Evolutionary conservation across 2,113 vertebrate species (phyloP).

Genomic region (Deroptyus accipitrinus): DNA sequence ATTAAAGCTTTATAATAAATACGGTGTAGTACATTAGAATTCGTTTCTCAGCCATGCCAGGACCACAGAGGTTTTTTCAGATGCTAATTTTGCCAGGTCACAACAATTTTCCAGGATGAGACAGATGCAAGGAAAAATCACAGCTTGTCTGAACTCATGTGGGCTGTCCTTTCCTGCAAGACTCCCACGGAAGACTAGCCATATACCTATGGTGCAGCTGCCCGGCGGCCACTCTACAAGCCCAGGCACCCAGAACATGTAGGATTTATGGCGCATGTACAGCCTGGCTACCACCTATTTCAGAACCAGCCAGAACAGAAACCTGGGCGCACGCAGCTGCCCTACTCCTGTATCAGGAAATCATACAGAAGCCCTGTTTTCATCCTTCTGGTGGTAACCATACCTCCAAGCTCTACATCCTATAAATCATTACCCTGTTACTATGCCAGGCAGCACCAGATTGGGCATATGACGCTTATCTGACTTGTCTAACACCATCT

Average conservation of each 20-base stretch:
- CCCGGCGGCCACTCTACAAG: not conserved
- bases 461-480: not conserved
- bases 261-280: fast-evolving
- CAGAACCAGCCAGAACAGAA: not conserved
- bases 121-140: not conserved
- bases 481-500: conserved; percentile 19
- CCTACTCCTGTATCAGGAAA: not conserved
- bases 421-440: not conserved
- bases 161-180: no score
- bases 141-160: not conserved
- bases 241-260: fast-evolving
- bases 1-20: not conserved
- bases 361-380: not conserved
- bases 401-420: not conserved
- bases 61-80: not conserved
- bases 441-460: not conserved
- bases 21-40: fast-evolving
- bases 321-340: not conserved
- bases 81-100: not conserved
- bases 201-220: not conserved
- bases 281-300: not conserved
- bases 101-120: not conserved
- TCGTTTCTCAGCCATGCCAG: not conserved
- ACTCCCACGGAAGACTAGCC: not conserved
- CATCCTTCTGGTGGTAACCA: not conserved